Conservation (phyloP, 2,888 invertebrate species). For the Phrixothrix hirtus region DNA sequence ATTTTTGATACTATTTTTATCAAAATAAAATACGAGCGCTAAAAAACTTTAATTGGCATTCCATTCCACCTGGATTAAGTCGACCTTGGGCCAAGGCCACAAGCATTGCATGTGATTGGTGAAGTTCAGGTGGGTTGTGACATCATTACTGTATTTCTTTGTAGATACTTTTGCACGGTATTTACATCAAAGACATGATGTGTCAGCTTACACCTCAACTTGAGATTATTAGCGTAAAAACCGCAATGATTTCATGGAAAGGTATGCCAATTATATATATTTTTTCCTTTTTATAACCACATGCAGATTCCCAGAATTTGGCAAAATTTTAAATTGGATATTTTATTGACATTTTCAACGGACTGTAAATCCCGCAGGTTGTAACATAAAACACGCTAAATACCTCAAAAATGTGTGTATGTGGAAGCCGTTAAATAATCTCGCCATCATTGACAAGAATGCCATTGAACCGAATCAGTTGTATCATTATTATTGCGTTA, state of each 20-base stretch:
- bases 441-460: background rate
- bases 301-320: constrained; percentile 8
- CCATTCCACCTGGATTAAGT: constrained; percentile 23
- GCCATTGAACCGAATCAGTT: constrained; percentile 1
- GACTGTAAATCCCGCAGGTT: background rate
- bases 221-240: constrained; percentile 9
- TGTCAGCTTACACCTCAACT: constrained; percentile 9
- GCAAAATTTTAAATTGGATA: constrained; percentile 1
- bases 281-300: constrained; percentile 1
- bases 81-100: constrained; percentile 32
- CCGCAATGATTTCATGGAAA: constrained; percentile 15
- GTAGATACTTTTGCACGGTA: constrained; percentile 5
- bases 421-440: background rate
- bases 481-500: no score
- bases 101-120: constrained; percentile 7
- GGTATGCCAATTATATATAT: background rate
- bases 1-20: constrained; percentile 17
- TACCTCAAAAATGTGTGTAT: no score
- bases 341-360: background rate
- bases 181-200: constrained; percentile 1
- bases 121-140: constrained; percentile 20
- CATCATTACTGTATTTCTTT: constrained; percentile 12
- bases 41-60: constrained; percentile 29
- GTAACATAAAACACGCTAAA: no score
- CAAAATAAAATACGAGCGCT: constrained; percentile 19